Percentiles rank a stretch among this genome's conserved stretches.
These are phyloP conservation scores for Parthenolecanium corni DNA, from an alignment of 2,888 invertebrate genomes.

Conservation along the genomic window DNA sequence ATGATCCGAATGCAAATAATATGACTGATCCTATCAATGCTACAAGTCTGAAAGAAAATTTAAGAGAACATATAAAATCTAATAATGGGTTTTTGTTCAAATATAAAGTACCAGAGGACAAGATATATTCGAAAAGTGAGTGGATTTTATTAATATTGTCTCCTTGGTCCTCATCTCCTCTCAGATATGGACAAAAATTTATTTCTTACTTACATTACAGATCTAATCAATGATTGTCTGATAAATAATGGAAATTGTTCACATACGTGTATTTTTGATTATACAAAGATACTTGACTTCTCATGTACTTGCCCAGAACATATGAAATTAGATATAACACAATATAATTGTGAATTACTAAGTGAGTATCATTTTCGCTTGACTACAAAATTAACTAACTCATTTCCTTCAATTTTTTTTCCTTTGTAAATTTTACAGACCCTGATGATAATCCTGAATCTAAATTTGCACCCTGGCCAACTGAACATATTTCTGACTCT, in stretches of 20 bases:
- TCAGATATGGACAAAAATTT: no score
- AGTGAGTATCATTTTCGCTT: constrained; percentile 30
- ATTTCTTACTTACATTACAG: constrained; percentile 32
- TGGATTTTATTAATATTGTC: neutral
- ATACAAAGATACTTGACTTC: constrained; percentile 47
- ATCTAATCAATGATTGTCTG: constrained; percentile 53
- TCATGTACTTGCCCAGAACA: constrained; percentile 52
- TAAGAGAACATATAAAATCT: constrained; percentile 43
- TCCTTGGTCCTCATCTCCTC: no score
- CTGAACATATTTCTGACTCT: constrained; percentile 35
- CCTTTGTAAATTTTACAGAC: neutral
- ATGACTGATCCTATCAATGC: constrained; percentile 44
- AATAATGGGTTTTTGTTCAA: constrained; percentile 44
- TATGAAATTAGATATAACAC: constrained; percentile 42
- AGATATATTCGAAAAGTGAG: constrained; percentile 42
- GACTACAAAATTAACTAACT: neutral
- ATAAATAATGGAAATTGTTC: constrained; percentile 54
- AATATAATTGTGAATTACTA: constrained; percentile 41
- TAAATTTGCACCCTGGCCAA: constrained; percentile 33
- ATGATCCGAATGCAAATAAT: constrained; percentile 42
- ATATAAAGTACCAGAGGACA: constrained; percentile 43
- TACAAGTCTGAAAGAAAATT: constrained; percentile 41
- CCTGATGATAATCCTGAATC: constrained; percentile 31
- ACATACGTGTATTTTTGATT: constrained; percentile 55
- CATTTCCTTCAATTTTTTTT: neutral